These are phyloP conservation scores for Catocala fraxini DNA, from an alignment of 2,888 invertebrate genomes.

Conservation along the genomic window DNA sequence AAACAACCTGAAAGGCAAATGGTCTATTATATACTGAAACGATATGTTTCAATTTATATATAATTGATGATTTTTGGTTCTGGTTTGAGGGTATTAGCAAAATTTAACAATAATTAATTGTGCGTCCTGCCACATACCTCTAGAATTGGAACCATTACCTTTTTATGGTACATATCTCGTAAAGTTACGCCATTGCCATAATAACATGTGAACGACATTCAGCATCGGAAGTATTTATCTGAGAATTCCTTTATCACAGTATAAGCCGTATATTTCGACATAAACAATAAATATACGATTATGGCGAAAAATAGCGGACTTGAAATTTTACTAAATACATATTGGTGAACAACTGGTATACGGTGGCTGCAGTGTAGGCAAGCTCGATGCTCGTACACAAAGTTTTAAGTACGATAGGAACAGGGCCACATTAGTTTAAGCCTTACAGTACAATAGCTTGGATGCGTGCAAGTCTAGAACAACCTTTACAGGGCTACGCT, in stretches of 20 bases:
- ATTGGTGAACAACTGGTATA: not conserved
- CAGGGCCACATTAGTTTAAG: not conserved
- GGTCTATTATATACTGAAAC: too few species aligned
- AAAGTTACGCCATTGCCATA: slow-evolving; percentile 11
- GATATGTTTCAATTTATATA: too few species aligned
- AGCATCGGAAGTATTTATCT: slow-evolving; percentile 28
- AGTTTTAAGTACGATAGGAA: slow-evolving; percentile 1
- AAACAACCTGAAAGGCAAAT: too few species aligned
- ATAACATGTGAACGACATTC: slow-evolving; percentile 32
- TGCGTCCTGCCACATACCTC: not conserved
- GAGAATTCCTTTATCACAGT: slow-evolving; percentile 45
- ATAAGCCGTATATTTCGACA: slow-evolving; percentile 21
- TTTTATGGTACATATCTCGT: not conserved
- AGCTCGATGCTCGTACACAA: not conserved
- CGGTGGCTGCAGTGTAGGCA: not conserved
- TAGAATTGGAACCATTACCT: not conserved
- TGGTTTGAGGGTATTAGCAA: too few species aligned
- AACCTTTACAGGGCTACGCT: slow-evolving; percentile 15
- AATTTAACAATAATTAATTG: too few species aligned
- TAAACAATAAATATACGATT: slow-evolving; percentile 11
- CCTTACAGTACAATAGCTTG: not conserved
- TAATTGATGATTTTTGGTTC: too few species aligned
- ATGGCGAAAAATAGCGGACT: slow-evolving; percentile 15
- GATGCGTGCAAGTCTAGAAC: slow-evolving; percentile 19
- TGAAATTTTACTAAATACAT: slow-evolving; percentile 7